phyloP scores from a whole-genome alignment of 2,797 vertebrate species.

The Gorsachius magnificus region DNA sequence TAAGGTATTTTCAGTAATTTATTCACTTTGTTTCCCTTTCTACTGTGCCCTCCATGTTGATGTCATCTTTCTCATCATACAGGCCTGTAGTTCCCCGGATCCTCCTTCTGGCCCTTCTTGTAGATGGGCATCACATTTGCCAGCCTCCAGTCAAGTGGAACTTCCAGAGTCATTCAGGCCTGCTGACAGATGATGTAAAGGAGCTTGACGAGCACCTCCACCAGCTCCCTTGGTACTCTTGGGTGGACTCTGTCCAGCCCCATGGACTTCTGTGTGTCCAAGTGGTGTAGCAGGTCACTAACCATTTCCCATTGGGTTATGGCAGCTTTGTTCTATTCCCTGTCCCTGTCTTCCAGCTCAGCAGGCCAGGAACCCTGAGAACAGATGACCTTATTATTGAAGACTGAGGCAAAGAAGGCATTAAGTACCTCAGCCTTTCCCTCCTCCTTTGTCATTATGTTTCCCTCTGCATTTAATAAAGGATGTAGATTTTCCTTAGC shows the following conservation, averaged over 20 bases:
- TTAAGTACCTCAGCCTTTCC: not conserved
- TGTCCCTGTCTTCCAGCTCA: not conserved
- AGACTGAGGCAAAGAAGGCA: too few relatives aligned
- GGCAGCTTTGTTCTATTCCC: not conserved
- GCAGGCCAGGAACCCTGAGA: fast-evolving
- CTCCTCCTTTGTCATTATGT: not conserved
- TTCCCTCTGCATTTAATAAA: not conserved
- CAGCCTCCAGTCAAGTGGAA: not conserved
- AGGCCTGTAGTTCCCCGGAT: not conserved
- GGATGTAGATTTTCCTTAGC: not conserved
- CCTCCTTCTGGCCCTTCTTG: too few relatives aligned
- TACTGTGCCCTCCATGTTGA: not conserved
- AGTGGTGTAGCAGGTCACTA: not conserved
- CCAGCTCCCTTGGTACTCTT: not conserved
- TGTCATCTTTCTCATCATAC: not conserved
- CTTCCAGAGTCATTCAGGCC: too few relatives aligned
- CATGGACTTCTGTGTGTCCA: not conserved
- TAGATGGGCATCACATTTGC: not conserved
- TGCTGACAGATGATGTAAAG: not conserved
- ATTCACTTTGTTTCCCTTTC: not conserved
- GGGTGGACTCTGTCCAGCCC: not conserved
- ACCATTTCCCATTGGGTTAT: not conserved
- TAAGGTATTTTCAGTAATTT: not conserved
- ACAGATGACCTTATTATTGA: not conserved
- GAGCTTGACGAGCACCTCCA: too few relatives aligned